These are phyloP conservation scores for Myathropa florea DNA, from an alignment of 2,888 invertebrate species.

Conservation along the genomic window DNA sequence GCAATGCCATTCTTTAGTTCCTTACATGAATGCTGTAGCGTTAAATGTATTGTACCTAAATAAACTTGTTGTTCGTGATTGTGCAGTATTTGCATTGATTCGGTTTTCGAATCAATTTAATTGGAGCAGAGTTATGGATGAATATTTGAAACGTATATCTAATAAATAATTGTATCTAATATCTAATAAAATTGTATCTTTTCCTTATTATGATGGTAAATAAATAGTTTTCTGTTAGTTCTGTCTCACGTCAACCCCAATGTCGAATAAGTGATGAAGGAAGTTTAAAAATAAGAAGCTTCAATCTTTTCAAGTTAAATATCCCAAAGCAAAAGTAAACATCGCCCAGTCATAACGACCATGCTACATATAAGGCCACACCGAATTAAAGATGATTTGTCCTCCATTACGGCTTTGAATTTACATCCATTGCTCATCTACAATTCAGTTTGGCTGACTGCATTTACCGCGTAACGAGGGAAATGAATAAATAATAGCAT, in stretches of 20 bases:
- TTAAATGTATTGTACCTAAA: no score
- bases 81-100: no score
- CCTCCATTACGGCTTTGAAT: slow-evolving; percentile 13
- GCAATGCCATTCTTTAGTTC: no score
- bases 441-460: slow-evolving; percentile 54
- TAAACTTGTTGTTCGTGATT: no score
- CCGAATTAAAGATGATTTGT: slow-evolving; percentile 58
- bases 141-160: no score
- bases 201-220: slow-evolving; percentile 16
- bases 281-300: neutral
- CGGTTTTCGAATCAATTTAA: no score
- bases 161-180: no score
- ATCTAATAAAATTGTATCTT: no score
- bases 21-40: no score
- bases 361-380: slow-evolving; percentile 41
- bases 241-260: neutral
- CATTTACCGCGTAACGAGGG: slow-evolving; percentile 49
- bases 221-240: neutral
- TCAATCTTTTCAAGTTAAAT: slow-evolving; percentile 45
- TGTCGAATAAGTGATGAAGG: neutral
- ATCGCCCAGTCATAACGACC: slow-evolving; percentile 32
- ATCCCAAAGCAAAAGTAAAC: slow-evolving; percentile 40
- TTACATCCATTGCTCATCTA: slow-evolving; percentile 27
- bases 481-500: slow-evolving; percentile 63
- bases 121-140: no score